These are phyloP conservation scores for Rapana venosa DNA, from an alignment of 2,888 invertebrate species.

Conservation along the genomic window DNA sequence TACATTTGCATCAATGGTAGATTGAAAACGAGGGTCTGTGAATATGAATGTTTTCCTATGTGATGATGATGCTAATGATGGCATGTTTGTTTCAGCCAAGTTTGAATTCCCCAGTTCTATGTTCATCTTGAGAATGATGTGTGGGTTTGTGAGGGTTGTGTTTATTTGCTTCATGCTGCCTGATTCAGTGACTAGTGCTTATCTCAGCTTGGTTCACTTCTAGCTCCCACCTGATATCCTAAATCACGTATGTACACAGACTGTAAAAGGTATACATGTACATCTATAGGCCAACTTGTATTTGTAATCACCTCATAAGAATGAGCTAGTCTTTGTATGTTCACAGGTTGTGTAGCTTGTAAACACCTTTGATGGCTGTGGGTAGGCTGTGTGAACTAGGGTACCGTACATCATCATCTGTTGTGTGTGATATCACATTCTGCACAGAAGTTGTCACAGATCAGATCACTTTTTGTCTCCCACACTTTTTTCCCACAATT, in stretches of 20 bases:
- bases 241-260: too few relatives aligned
- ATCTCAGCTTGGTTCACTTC: too few relatives aligned
- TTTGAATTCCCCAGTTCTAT: not conserved
- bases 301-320: not conserved
- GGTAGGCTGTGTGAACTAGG: not conserved
- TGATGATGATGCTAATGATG: not conserved
- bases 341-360: not conserved
- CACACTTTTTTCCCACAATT: not conserved
- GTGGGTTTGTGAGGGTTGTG: too few relatives aligned
- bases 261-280: not conserved
- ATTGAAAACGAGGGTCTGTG: not conserved
- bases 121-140: too few relatives aligned
- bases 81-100: not conserved
- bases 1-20: not conserved
- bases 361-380: not conserved
- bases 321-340: not conserved
- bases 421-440: slow-evolving; percentile 11
- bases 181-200: too few relatives aligned
- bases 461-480: not conserved
- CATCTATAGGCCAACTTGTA: not conserved
- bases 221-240: too few relatives aligned
- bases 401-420: not conserved
- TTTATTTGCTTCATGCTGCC: too few relatives aligned
- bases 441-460: not conserved
- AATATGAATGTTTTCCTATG: not conserved